Evolutionary conservation across 1,140 invertebrate genomes (phyloP), one percentile per base, ranked within the genome.

Genomic region (Trichogramma pretiosum): DNA sequence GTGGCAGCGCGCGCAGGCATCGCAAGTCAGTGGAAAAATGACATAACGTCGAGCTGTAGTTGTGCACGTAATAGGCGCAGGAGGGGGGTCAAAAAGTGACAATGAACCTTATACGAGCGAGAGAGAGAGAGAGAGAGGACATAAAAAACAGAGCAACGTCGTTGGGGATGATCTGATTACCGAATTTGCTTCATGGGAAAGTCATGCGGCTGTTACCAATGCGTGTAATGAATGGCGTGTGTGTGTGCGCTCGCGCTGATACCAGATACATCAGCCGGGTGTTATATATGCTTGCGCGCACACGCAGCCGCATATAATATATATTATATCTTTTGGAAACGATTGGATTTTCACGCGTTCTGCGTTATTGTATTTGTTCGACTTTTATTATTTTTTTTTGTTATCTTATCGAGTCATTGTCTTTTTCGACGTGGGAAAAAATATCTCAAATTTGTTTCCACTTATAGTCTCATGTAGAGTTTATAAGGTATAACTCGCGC

Each of bases 121-220:
- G 24, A 28, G 11, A 28, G 24, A 5, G 24, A 11, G 24, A 11
- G 5, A 11, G 24, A 28, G 24, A 11, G 11, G 24, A 28, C 24
- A 28, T 28, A 28, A 11, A 28, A 5, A 28, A 28, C 11, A n/a
- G n/a, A n/a, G n/a, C n/a, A n/a, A n/a, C 5, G 18, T 11, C 5
- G 22, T n/a, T 19, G 22, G 46, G 46, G 51, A 40, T 53, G 50
- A 52, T 52, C 50, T 52, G 50, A 52, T 52, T 52, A 52, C 50
- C n/a, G n/a, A n/a, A 39, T n/a, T 28, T 28, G 21, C 50, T 33
- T 43, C 50, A 52, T 52, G 50, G 50, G 50, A 52, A 52, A 52
- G 50, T 52, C 44, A 38, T 18, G 7, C 19, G 32, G 16, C 23
- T 2, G 18, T 23, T 19, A 11, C 22, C 14, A 23, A 39, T 26